Evolutionary conservation across 2,113 vertebrate species (phyloP), one percentile per base, ranked within the genome.

Genomic region (Petromus typicus): DNA sequence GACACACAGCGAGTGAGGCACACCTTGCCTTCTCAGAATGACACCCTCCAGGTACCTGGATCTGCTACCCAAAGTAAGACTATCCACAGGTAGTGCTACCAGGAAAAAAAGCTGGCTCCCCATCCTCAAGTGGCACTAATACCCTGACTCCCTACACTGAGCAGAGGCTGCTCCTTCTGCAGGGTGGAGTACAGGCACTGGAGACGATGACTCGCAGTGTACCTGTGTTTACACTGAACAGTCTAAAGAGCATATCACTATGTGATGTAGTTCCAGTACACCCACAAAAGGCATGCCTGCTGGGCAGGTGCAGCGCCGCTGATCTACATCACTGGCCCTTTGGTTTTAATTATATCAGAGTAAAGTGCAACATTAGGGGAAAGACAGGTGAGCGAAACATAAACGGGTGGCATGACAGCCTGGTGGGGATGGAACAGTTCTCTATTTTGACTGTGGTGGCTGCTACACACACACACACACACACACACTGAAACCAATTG

Each of bases 181-280:
- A 30, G 3, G 37, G 5, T 0, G 12, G 54, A 2, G 16, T 12
- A 45, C 34, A 22, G 32, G 18, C 17, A 27, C 18, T 20, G 3
- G 0, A 3, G 14, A 63, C 30, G 16, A 16, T 3, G 2, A 27
- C 2, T 4, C 69, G 13, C 1, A 0, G 18, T 34, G 18, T 16
- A 4, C 43, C 56, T 11, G 6, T 3, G 63, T 63, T 22, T 2
- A 17, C 4, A 6, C 56, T 27, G 5, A 61, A 43, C 27, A 43
- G 7, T 5, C 27, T 9, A 17, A 73, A 54, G 0, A 4, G 23
- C 7, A 0, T 0, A 37, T 5, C 0, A 43, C 5, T 7, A 76
- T 17, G 25, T 27, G 8, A 69, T 13, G 9, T 34, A 69, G 48
- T 32, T 30, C 75, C 7, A 79, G 61, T 43, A 61, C 9, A 32